These are phyloP conservation scores for Picathartes gymnocephalus DNA, from an alignment of 2,113 vertebrate genomes.

Conservation along the genomic window DNA sequence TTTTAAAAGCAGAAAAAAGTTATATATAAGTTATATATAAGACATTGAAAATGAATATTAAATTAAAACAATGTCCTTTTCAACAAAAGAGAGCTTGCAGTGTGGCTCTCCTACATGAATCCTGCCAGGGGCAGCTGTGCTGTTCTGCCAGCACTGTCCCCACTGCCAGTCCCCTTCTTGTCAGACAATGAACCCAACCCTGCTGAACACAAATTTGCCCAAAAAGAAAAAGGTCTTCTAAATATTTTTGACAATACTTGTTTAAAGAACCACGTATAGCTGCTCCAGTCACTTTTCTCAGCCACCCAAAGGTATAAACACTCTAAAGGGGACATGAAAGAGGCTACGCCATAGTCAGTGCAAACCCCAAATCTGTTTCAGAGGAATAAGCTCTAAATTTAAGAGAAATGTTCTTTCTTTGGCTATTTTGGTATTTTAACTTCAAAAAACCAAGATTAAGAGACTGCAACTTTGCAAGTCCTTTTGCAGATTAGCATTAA, in stretches of 20 bases:
- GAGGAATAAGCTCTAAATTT: not conserved
- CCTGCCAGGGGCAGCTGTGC: rapidly evolving
- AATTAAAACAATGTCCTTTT: not conserved
- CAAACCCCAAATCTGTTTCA: not conserved
- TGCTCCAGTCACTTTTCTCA: not conserved
- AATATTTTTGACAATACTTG: not conserved
- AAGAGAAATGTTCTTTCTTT: not conserved
- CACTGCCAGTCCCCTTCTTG: not conserved
- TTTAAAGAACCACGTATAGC: not conserved
- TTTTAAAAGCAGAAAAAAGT: not conserved
- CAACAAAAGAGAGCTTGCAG: not conserved
- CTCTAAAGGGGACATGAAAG: not conserved
- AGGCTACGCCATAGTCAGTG: not conserved
- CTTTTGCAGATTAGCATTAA: not conserved
- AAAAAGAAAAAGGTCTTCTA: not conserved
- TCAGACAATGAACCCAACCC: not conserved
- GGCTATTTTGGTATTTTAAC: not conserved
- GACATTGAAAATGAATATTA: not conserved
- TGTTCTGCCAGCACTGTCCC: not conserved
- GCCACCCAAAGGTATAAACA: not conserved
- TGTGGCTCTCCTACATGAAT: rapidly evolving
- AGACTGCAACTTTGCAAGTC: not conserved
- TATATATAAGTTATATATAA: too few species aligned
- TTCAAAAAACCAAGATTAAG: not conserved
- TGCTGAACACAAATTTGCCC: not conserved